Evolutionary conservation across 2,113 vertebrate species (phyloP).

Genomic region (Caracal caracal): DNA sequence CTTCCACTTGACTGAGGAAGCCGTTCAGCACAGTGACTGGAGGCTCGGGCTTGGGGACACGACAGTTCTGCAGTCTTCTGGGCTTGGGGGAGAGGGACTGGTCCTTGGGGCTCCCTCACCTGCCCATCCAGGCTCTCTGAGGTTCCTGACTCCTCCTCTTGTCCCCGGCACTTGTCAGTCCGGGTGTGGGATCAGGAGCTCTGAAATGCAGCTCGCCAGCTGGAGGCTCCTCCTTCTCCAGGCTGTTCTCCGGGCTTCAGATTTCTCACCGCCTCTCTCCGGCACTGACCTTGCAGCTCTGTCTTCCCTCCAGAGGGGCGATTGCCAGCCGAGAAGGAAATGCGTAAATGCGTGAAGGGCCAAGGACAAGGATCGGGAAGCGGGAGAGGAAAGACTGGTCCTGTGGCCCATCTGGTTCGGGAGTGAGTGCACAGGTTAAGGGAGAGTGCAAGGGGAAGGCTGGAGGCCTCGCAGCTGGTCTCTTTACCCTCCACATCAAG

Average conservation of each 20-base stretch:
- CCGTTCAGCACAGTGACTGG: fast-evolving
- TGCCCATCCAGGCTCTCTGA: not conserved
- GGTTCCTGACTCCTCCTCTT: not conserved
- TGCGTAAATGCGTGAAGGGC: not conserved
- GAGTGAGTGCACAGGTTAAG: not conserved
- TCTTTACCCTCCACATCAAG: not conserved
- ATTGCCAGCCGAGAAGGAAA: not conserved
- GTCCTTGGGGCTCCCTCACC: not conserved
- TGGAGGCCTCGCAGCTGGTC: fast-evolving
- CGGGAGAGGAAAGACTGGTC: not conserved
- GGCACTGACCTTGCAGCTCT: slow-evolving; percentile 69
- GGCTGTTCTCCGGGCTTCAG: slow-evolving; percentile 49
- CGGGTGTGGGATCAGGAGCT: not conserved
- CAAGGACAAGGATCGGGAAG: not conserved
- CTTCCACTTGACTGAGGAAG: not conserved
- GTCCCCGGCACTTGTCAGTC: not conserved
- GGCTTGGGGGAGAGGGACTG: not conserved
- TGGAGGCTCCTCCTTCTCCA: not conserved
- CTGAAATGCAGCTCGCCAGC: not conserved
- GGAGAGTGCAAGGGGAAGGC: not conserved
- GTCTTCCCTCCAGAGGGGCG: not conserved
- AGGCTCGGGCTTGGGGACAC: no score
- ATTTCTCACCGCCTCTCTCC: slow-evolving; percentile 35
- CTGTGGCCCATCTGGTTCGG: fast-evolving
- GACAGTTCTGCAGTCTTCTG: not conserved